A percentile compares a stretch with the other conserved stretches of the same genome.
Evolutionary conservation across 2,113 vertebrate genomes (phyloP).

Genomic region (Chaetops frenatus): DNA sequence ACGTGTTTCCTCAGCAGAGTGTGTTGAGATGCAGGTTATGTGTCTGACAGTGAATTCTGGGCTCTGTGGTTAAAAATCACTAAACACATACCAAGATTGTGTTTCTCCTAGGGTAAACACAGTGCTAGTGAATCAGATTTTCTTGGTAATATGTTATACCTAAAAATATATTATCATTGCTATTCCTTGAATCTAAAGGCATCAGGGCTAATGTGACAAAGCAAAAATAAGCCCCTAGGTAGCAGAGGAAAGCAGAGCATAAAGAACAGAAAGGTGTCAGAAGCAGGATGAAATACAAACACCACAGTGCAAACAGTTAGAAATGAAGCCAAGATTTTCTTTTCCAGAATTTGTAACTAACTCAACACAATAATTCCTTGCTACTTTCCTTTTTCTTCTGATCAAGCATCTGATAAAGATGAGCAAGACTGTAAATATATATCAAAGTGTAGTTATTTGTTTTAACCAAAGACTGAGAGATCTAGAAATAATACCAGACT

Average conservation of each 20-base stretch:
- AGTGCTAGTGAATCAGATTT: not conserved
- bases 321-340: constrained; percentile 4
- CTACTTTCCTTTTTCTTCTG: not conserved
- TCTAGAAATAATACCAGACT: not conserved
- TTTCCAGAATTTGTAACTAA: not conserved
- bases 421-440: not conserved
- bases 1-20: not conserved
- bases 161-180: not conserved
- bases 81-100: not conserved
- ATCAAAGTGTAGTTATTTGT: not conserved
- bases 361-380: not conserved
- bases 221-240: not conserved
- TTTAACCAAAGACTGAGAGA: not conserved
- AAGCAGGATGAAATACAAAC: constrained; percentile 41
- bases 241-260: not conserved
- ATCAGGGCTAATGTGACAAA: not conserved
- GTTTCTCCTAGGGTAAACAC: not conserved
- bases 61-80: not conserved
- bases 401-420: not conserved
- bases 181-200: not conserved
- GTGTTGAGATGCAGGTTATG: not conserved
- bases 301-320: constrained; percentile 27
- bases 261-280: not conserved
- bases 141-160: not conserved
- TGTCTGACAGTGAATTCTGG: not conserved